Percentiles rank a stretch among this genome's conserved stretches.
phyloP scores from a whole-genome alignment of 2,888 invertebrate genomes.

The Conchocele bisecta region DNA sequence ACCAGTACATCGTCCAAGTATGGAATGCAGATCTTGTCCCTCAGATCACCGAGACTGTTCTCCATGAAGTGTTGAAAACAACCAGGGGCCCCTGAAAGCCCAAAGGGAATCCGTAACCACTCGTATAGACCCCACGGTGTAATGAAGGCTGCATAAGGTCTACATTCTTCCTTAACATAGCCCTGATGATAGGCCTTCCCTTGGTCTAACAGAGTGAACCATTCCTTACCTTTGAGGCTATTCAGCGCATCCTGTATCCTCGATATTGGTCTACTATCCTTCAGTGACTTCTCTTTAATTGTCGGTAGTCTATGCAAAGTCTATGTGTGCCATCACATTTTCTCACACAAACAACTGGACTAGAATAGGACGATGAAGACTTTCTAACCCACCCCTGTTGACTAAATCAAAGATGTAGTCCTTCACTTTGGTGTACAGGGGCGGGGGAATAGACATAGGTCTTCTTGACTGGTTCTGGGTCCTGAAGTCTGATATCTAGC shows the following conservation, averaged over 20 bases:
- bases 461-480: slow-evolving; percentile 40
- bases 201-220: slow-evolving; percentile 51
- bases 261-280: slow-evolving; percentile 39
- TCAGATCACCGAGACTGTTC: slow-evolving; percentile 24
- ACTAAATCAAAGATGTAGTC: slow-evolving; percentile 50
- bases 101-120: too few relatives aligned
- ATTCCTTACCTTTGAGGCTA: slow-evolving; percentile 32
- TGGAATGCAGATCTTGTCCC: slow-evolving; percentile 41
- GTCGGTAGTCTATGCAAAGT: slow-evolving; percentile 51
- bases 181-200: slow-evolving; percentile 58
- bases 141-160: slow-evolving; percentile 43
- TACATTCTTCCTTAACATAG: slow-evolving; percentile 33
- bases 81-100: slow-evolving; percentile 40
- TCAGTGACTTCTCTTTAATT: slow-evolving; percentile 44
- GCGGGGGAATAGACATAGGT: slow-evolving; percentile 48
- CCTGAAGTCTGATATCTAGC: slow-evolving; percentile 44
- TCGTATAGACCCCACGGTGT: slow-evolving; percentile 51
- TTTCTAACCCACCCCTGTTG: slow-evolving; percentile 36
- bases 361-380: slow-evolving; percentile 41
- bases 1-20: slow-evolving; percentile 56
- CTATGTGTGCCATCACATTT: slow-evolving; percentile 46
- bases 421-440: slow-evolving; percentile 57
- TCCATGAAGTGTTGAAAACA: slow-evolving; percentile 43
- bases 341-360: slow-evolving; percentile 49
- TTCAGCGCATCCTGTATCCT: slow-evolving; percentile 53